Conservation (phyloP, 2,797 vertebrate species). For the Labeo calbasu region DNA sequence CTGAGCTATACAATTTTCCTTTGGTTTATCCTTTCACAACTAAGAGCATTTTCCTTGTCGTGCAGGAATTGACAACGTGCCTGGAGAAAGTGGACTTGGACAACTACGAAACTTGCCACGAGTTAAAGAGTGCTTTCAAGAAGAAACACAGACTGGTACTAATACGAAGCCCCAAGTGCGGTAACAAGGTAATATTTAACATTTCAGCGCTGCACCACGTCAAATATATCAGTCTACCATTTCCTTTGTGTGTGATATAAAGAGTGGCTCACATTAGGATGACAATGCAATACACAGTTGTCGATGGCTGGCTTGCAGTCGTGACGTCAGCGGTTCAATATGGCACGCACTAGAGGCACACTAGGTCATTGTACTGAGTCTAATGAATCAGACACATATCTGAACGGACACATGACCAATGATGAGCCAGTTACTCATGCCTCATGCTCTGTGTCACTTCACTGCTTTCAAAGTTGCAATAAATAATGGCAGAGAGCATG, state of each 20-base stretch:
- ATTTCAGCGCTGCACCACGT: slow-evolving; percentile 17
- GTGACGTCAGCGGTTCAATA: slow-evolving; percentile 59
- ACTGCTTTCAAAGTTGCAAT: slow-evolving; percentile 36
- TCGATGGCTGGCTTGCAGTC: slow-evolving; percentile 28
- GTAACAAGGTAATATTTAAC: slow-evolving; percentile 86
- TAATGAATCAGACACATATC: slow-evolving; percentile 55
- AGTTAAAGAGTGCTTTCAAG: slow-evolving; percentile 86
- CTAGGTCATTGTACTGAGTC: slow-evolving; percentile 54
- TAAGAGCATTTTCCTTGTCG: slow-evolving; percentile 26
- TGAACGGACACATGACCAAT: slow-evolving; percentile 44
- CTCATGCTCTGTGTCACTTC: slow-evolving; percentile 33
- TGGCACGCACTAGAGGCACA: slow-evolving; percentile 53
- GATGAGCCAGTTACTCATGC: slow-evolving; percentile 25
- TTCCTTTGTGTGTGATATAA: slow-evolving; percentile 55
- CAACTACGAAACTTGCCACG: slow-evolving; percentile 92
- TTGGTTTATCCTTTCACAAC: not conserved
- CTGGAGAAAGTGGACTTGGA: slow-evolving; percentile 89
- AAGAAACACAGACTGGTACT: slow-evolving; percentile 91
- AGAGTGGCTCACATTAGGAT: slow-evolving; percentile 57
- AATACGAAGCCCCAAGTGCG: slow-evolving; percentile 78
- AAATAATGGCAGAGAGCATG: not conserved
- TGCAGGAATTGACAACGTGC: slow-evolving; percentile 88
- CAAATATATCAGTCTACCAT: slow-evolving; percentile 30
- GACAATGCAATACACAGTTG: slow-evolving; percentile 59
- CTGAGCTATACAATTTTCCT: not conserved